Evolutionary conservation across 2,113 vertebrate species (phyloP), one percentile per base, ranked within the genome.

Genomic region (Atlantisia rogersi): DNA sequence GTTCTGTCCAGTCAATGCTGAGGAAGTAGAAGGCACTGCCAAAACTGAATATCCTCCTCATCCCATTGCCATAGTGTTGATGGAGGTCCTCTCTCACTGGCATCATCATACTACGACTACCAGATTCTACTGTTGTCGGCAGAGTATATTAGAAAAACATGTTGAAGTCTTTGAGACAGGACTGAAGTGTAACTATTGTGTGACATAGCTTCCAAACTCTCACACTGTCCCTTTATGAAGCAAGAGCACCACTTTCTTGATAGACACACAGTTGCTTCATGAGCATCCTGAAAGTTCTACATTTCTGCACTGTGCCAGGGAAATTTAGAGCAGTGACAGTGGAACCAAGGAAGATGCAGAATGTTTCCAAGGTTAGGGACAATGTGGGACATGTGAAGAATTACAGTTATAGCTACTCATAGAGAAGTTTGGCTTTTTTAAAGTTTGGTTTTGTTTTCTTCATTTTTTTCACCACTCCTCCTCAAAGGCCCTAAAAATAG

Each of bases 31-130:
- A 75, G 21, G 6, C 46, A 63, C 35, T 6, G 15, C 10, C 40
- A 39, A 88, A 79, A 10, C 11, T 4, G 16, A 90, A 29, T 8
- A 59, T 44, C 8, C 15, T 39, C 37, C 76, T 46, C 63, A 5
- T 13, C 74, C 48, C 24, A 21, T 6, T 60, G 29, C 13, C 12
- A 5, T 4, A 39, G 22, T 7, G 4, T 2, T 81, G 50, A 24
- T 74, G 67, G 28, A 59, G 15, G 13, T 46, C 16, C 6, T 68
- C 10, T 29, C 39, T 73, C 25, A 17, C 9, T 20, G 29, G 50
- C 1, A 9, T 11, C 53, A 32, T 21, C 1, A 1, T 4, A 26
- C 16, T 3, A 15, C 21, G 25, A 50, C 4, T 11, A 31, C 19
- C 44, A 65, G 55, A 15, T 10, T 28, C 48, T 42, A 10, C 7